Evolutionary conservation across 2,888 invertebrate species (phyloP).

Genomic region (Junonia oenone): DNA sequence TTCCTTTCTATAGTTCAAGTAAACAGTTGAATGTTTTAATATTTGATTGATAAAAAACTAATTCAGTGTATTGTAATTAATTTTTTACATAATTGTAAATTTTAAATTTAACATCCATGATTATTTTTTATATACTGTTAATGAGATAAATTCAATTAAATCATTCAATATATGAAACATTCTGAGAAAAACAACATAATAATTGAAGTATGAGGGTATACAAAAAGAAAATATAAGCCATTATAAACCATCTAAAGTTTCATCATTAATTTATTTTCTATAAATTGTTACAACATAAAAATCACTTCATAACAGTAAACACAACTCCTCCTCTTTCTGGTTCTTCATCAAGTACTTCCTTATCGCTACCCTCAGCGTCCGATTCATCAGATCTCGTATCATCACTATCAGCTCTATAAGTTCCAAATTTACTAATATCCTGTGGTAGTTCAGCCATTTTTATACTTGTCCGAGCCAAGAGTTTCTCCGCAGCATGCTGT

Average conservation of each 20-base stretch:
- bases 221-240: no score
- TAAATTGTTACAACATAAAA: not conserved
- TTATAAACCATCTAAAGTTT: not conserved
- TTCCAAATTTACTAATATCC: slow-evolving; percentile 52
- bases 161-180: no score
- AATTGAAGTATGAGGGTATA: no score
- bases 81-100: no score
- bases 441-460: slow-evolving; percentile 54
- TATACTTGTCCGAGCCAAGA: slow-evolving; percentile 57
- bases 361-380: slow-evolving; percentile 69
- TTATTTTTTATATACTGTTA: no score
- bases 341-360: slow-evolving; percentile 79
- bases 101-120: no score
- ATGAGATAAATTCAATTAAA: no score
- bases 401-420: slow-evolving; percentile 59
- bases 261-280: not conserved
- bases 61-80: no score
- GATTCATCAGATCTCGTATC: slow-evolving; percentile 47
- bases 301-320: slow-evolving; percentile 68
- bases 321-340: slow-evolving; percentile 76
- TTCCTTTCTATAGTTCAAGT: no score
- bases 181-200: no score
- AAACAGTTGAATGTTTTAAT: no score
- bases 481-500: slow-evolving; percentile 77
- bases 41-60: no score